A percentile compares a stretch with the other conserved stretches of the same genome.
These are phyloP conservation scores for Lampropteryx suffumata DNA, from an alignment of 2,888 invertebrate species.

Conservation along the genomic window DNA sequence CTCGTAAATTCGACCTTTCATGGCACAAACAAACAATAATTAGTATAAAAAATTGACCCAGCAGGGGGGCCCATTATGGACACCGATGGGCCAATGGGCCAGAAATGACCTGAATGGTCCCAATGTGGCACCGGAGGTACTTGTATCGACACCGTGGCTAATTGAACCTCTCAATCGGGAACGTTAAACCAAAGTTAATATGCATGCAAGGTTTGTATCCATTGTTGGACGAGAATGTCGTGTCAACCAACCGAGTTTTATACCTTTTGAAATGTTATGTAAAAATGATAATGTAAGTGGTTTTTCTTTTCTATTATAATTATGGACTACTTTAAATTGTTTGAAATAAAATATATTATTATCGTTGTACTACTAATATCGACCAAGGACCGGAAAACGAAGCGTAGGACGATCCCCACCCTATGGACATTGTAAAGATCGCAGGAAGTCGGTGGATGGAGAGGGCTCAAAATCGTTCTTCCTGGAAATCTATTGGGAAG, in stretches of 20 bases:
- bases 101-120: conserved; percentile 17
- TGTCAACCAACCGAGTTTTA: background rate
- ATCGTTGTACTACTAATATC: too few species aligned
- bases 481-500: too few species aligned
- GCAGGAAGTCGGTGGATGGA: too few species aligned
- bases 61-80: conserved; percentile 39
- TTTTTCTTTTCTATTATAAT: too few species aligned
- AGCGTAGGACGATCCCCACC: too few species aligned
- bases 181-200: conserved; percentile 43
- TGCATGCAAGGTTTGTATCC: conserved; percentile 38
- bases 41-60: conserved; percentile 43
- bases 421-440: too few species aligned
- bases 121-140: conserved; percentile 24
- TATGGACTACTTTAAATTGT: too few species aligned
- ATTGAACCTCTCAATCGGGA: conserved; percentile 55
- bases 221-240: conserved; percentile 24
- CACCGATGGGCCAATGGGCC: conserved; percentile 21
- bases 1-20: conserved; percentile 27
- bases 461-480: too few species aligned
- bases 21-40: conserved; percentile 48
- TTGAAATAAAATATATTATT: too few species aligned
- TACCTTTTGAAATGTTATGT: too few species aligned
- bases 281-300: too few species aligned
- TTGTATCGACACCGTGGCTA: conserved; percentile 45
- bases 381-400: too few species aligned